Base-by-base conservation (phyloP, 2,888 invertebrate genomes). In the Adelphocoris suturalis region DNA sequence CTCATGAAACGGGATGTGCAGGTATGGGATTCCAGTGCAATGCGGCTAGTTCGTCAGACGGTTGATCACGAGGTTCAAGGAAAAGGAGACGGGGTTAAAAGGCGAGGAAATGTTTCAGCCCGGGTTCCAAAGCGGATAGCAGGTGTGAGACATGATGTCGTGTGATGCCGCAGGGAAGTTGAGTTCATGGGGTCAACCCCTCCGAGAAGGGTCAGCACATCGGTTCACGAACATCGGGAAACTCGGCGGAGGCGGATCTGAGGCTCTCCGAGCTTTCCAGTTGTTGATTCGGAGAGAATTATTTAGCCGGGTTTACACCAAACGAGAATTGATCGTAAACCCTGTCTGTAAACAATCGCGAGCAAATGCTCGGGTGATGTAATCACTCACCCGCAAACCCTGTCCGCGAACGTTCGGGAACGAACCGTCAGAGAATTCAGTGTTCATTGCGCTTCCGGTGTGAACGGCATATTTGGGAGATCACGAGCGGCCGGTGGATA, bases 151-250 rank as follows among this genome's bases (percentile, higher is more conserved):
- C 68, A 68, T 68, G 68, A 68, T 68, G 68, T 68, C 68, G 68
- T 68, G 68, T 68, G 68, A 78, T 78, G 78, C 78, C 78, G 78
- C 47, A 46, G 78, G 78, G 78, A 46, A 78, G 78, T 78, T 46
- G 78, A 78, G 78, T 78, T 78, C 78, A 78, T 19, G 78, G 19
- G 78, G 78, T 78, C 78, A 78, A 78, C 46, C 68, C 68, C 27
- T 68, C 23, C 4, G 46, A 47, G 78, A 78, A 47, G 78, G 78
- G 78, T 78, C 78, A 78, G 78, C 78, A 78, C 78, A 47, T 78
- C 47, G 46, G 46, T 27, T 28, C 28, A 76, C 37, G 52, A 52
- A 52, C 52, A 52, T 52, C 52, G 52, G 52, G 52, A 52, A 52
- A 52, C 14, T 68, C 68, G 68, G 68, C 23, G 68, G 68, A 68